These are phyloP conservation scores for Bovichtus variegatus DNA, from an alignment of 2,797 vertebrate genomes.

Conservation along the genomic window DNA sequence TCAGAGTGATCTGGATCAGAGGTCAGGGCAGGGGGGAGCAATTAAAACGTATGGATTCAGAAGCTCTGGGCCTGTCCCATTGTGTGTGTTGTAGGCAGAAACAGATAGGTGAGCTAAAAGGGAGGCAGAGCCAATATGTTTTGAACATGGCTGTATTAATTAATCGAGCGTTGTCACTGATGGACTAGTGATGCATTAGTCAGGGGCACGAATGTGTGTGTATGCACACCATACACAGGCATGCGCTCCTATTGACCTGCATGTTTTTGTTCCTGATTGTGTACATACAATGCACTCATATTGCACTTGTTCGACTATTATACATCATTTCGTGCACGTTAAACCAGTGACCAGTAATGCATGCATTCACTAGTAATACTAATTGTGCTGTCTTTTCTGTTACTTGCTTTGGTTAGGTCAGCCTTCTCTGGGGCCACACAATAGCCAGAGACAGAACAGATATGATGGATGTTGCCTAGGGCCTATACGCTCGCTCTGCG, in stretches of 20 bases:
- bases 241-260: not conserved
- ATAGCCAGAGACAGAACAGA: conserved; percentile 72
- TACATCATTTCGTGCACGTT: conserved; percentile 1
- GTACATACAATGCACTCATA: not conserved
- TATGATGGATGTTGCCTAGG: conserved; percentile 84
- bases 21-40: conserved; percentile 87
- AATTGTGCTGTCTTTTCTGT: conserved; percentile 36
- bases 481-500: conserved; percentile 69
- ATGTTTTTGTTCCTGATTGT: conserved; percentile 10
- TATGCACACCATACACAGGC: not conserved
- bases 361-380: not conserved
- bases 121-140: conserved; percentile 63
- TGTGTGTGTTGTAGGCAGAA: conserved; percentile 68
- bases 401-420: conserved; percentile 39
- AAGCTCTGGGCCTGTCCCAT: conserved; percentile 63
- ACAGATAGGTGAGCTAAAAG: conserved; percentile 75
- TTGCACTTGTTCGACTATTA: not conserved
- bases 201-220: conserved; percentile 11
- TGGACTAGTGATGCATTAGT: conserved; percentile 63
- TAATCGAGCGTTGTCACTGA: conserved; percentile 70
- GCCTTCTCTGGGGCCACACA: conserved; percentile 66
- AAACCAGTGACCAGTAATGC: conserved; percentile 18
- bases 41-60: conserved; percentile 85
- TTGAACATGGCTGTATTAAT: conserved; percentile 72
- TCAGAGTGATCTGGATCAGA: conserved; percentile 86